Evolutionary conservation across 2,888 invertebrate genomes (phyloP), one percentile per base, ranked within the genome.

Genomic region (Drosophila siamana): DNA sequence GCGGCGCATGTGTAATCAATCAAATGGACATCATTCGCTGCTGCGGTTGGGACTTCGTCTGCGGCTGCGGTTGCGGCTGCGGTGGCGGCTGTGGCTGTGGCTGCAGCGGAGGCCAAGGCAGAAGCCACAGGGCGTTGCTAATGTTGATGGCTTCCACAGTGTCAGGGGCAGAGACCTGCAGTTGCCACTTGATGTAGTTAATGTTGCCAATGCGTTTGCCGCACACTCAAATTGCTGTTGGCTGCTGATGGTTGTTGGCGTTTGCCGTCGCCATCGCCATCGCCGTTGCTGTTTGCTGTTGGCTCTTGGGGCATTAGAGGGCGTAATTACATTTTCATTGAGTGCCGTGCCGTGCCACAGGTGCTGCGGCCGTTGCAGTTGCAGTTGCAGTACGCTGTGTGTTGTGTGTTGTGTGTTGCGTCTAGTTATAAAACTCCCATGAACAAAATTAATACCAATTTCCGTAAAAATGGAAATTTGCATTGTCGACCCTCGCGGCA

Each of bases 321-420:
- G 86, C 88, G 88, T 85, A 85, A 85, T 85, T 85, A 83, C 83
- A 85, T 85, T 85, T 85, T 80, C 69, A 87, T 85, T 87, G 71
- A 71, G 69, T 55, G 57, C 63, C 47, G 50, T 52, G 60, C 52
- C 28, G 36, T 41, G 41, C 33, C 28, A 52, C 73, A 68, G 73
- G 48, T 65, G 70, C 46, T 60, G 60, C 19, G 56, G 59, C 46
- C 44, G 56, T 46, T 47, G 55, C 15, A n/a, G 60, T 51, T 33
- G 62, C 43, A 28, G 64, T 50, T 36, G 48, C 41, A 50, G 30
- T 43, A 16, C 40, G 26, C 22, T 26, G 9, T 61, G 46, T 46
- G 51, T n/a, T 56, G 72, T 60, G 67, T 72, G 26, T 15, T 26
- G 9, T 61, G 46, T 46, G 51, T n/a, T 56, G 72, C 67, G 67